Percentiles rank a stretch among this genome's conserved stretches.
These are phyloP conservation scores for Bembecia ichneumoniformis DNA, from an alignment of 2,888 invertebrate species.

Conservation along the genomic window DNA sequence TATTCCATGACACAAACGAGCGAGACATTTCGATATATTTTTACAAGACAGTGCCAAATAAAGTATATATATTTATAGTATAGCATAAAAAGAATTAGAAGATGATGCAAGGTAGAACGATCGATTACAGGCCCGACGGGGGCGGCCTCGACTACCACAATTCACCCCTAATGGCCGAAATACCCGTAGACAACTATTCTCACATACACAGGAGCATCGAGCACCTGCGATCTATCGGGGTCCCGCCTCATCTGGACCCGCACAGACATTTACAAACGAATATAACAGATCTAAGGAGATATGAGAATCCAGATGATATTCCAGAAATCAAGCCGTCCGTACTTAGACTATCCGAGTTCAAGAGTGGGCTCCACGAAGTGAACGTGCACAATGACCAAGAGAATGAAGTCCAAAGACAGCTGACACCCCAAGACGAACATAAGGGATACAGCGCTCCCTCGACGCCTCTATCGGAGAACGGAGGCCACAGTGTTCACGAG, in stretches of 20 bases:
- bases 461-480: constrained; percentile 64
- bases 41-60: constrained; percentile 68
- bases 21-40: constrained; percentile 51
- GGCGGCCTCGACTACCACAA: constrained; percentile 78
- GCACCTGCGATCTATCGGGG: constrained; percentile 74
- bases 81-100: constrained; percentile 61
- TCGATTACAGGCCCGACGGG: constrained; percentile 70
- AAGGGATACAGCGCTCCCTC: constrained; percentile 69
- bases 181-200: constrained; percentile 76
- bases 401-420: constrained; percentile 56
- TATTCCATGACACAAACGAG: constrained; percentile 62
- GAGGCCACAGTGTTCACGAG: constrained; percentile 59
- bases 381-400: constrained; percentile 57
- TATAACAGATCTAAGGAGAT: constrained; percentile 61
- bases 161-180: constrained; percentile 78
- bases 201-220: constrained; percentile 78
- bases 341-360: constrained; percentile 63
- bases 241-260: constrained; percentile 58
- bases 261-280: constrained; percentile 63
- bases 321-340: constrained; percentile 68
- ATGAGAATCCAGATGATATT: constrained; percentile 64
- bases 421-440: constrained; percentile 62
- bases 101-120: constrained; percentile 72
- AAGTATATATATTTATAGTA: constrained; percentile 25
- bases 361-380: constrained; percentile 59